Conservation (phyloP, 2,797 vertebrate genomes). For the Crypturellus tataupa region DNA sequence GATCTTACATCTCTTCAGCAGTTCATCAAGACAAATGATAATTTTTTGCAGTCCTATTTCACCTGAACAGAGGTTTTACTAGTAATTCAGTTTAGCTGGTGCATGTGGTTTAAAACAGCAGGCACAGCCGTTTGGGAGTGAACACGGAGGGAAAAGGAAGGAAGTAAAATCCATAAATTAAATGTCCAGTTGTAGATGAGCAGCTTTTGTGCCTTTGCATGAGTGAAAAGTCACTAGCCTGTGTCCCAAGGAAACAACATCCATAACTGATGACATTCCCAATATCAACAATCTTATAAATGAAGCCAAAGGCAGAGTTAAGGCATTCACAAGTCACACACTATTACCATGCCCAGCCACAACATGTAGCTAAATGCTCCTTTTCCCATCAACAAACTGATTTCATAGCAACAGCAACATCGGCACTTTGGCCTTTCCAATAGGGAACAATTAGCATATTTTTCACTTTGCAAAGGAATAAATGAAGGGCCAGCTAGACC, state of each 20-base stretch:
- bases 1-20: not conserved
- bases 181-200: not conserved
- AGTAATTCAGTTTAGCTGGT: not conserved
- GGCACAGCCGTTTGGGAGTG: not conserved
- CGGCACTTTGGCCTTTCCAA: not conserved
- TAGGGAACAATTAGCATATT: not conserved
- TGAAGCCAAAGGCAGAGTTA: not conserved
- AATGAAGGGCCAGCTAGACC: not conserved
- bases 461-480: not conserved
- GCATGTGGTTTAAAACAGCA: not conserved
- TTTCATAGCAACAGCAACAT: conserved; percentile 1
- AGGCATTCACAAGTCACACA: not conserved
- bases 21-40: not conserved
- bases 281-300: not conserved
- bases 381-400: not conserved
- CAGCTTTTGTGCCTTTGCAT: not conserved
- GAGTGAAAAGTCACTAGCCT: not conserved
- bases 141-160: not conserved
- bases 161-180: too few relatives aligned
- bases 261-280: not conserved
- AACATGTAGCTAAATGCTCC: not conserved
- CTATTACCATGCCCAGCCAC: conserved; percentile 24
- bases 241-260: not conserved
- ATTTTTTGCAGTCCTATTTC: not conserved
- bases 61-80: not conserved